phyloP scores from a whole-genome alignment of 1,140 invertebrate genomes.

The Drosophila sproati region DNA sequence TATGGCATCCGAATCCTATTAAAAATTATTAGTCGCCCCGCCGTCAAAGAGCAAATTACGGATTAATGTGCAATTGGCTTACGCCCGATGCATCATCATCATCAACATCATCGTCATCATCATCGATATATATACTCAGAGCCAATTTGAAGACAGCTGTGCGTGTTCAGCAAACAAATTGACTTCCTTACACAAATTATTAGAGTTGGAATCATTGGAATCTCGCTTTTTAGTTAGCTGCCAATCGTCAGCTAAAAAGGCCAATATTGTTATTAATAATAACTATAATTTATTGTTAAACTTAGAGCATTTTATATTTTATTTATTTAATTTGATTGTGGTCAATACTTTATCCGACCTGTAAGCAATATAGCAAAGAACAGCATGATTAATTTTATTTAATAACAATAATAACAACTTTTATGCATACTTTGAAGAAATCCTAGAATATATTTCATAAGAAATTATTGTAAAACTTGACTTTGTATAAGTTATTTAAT shows the following conservation, averaged over 20 bases:
- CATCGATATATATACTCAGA: constrained; percentile 7
- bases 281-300: no score
- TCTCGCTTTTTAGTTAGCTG: background rate
- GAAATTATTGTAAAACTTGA: no score
- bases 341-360: no score
- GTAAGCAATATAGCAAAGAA: no score
- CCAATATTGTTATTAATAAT: no score
- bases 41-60: constrained; percentile 66
- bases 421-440: no score
- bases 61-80: constrained; percentile 71
- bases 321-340: no score
- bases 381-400: no score
- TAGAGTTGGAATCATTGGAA: constrained; percentile 20
- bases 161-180: constrained; percentile 61
- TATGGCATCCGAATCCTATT: constrained; percentile 69
- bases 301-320: no score
- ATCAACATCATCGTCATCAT: background rate
- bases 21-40: constrained; percentile 73
- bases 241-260: background rate
- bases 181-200: constrained; percentile 15
- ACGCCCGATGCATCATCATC: constrained; percentile 4
- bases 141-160: background rate
- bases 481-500: no score
- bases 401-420: no score
- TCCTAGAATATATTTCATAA: no score